phyloP scores from a whole-genome alignment of 2,888 invertebrate genomes.

The Hylaea fasciaria region DNA sequence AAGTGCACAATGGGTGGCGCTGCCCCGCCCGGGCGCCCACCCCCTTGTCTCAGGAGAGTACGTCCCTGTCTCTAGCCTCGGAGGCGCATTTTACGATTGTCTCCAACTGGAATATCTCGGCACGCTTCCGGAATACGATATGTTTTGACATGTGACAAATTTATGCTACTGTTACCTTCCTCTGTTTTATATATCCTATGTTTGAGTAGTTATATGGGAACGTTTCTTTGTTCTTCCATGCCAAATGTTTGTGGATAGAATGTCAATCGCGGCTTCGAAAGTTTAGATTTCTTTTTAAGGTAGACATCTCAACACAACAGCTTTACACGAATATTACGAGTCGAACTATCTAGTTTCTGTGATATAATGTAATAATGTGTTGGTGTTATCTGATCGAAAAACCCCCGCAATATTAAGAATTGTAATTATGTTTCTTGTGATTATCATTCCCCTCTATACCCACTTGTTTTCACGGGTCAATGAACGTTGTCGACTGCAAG shows the following conservation, averaged over 20 bases:
- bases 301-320: no score
- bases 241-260: constrained; percentile 6
- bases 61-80: background rate
- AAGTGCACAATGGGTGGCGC: no score
- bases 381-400: no score
- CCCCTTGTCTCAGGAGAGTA: background rate
- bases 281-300: background rate
- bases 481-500: no score
- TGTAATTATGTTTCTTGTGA: no score
- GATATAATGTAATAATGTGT: no score
- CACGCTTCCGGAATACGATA: constrained; percentile 26
- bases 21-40: background rate
- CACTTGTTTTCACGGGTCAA: no score
- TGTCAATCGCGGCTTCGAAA: constrained; percentile 3
- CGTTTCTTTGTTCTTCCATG: constrained; percentile 18
- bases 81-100: constrained; percentile 10
- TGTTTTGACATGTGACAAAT: constrained; percentile 30
- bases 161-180: constrained; percentile 18
- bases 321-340: no score
- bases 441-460: no score
- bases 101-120: constrained; percentile 14
- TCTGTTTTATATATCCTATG: constrained; percentile 16
- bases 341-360: no score
- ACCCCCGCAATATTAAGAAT: no score
- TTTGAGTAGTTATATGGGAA: constrained; percentile 14